Evolutionary conservation across 1,140 invertebrate species (phyloP).

Genomic region (Halictus rubicundus): DNA sequence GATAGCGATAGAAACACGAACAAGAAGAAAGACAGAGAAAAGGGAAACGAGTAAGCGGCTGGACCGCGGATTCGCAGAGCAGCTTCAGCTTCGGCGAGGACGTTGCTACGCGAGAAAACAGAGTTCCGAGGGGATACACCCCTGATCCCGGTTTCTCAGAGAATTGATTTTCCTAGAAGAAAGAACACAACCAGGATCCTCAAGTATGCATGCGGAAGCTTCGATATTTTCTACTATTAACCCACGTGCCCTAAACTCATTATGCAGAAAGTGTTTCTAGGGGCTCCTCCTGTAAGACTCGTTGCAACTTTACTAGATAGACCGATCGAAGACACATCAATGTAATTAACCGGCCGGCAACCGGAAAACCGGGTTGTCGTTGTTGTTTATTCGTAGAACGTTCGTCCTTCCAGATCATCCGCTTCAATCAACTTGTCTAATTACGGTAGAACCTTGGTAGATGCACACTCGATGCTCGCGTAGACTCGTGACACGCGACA

Average conservation of each 20-base stretch:
- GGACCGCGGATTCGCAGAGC: constrained; percentile 1
- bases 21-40: neutral
- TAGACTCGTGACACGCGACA: too few relatives aligned
- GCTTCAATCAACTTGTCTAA: neutral
- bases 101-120: neutral
- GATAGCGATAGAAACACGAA: constrained; percentile 12
- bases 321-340: neutral
- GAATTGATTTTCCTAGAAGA: constrained; percentile 3
- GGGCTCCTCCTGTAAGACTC: neutral
- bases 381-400: neutral
- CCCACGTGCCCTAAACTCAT: neutral
- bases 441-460: too few relatives aligned
- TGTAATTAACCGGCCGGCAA: neutral
- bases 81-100: constrained; percentile 13
- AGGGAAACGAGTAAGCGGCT: constrained; percentile 23
- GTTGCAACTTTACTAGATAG: neutral
- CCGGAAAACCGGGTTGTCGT: too few relatives aligned
- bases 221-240: constrained; percentile 11
- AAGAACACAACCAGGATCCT: neutral
- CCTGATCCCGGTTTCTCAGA: constrained; percentile 4
- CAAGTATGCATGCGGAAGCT: neutral
- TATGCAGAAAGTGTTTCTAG: neutral
- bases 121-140: neutral
- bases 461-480: too few relatives aligned
- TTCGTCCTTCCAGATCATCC: neutral